Evolutionary conservation across 2,888 invertebrate genomes (phyloP).

Genomic region (Byasa hedistus): DNA sequence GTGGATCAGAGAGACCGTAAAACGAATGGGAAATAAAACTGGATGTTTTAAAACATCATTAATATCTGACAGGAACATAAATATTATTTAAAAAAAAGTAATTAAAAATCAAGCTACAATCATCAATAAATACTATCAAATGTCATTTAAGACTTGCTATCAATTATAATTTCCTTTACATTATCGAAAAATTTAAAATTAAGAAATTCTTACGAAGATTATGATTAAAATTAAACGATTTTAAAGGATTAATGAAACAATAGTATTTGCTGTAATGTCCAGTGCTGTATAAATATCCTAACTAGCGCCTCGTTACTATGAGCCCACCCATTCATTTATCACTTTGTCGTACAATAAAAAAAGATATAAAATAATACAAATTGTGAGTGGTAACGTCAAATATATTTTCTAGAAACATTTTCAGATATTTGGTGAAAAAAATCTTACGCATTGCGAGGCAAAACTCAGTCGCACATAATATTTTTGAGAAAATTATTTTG

Average conservation of each 20-base stretch:
- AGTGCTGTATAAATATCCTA: too few relatives aligned
- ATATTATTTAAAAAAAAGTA: not conserved
- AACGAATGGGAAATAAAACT: conserved; percentile 8
- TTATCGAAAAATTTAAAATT: not conserved
- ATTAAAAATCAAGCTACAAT: not conserved
- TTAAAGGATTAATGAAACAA: too few relatives aligned
- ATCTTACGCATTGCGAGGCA: not conserved
- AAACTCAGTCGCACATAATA: not conserved
- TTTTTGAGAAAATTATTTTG: not conserved
- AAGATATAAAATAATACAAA: too few relatives aligned
- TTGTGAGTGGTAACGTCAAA: not conserved
- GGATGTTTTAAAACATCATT: not conserved
- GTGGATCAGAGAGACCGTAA: conserved; percentile 55
- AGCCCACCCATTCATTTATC: too few relatives aligned
- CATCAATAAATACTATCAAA: not conserved
- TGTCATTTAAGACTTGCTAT: not conserved
- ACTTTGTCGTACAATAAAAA: too few relatives aligned
- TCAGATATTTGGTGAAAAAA: not conserved
- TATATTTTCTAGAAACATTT: not conserved
- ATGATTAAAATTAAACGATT: too few relatives aligned
- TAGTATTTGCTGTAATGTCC: too few relatives aligned
- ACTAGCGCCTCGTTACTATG: too few relatives aligned
- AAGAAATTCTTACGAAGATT: too few relatives aligned
- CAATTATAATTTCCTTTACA: not conserved
- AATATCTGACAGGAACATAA: not conserved